Percentiles rank a stretch among this genome's conserved stretches.
Evolutionary conservation across 2,113 vertebrate species (phyloP).

Genomic region (Brachirus orientalis): DNA sequence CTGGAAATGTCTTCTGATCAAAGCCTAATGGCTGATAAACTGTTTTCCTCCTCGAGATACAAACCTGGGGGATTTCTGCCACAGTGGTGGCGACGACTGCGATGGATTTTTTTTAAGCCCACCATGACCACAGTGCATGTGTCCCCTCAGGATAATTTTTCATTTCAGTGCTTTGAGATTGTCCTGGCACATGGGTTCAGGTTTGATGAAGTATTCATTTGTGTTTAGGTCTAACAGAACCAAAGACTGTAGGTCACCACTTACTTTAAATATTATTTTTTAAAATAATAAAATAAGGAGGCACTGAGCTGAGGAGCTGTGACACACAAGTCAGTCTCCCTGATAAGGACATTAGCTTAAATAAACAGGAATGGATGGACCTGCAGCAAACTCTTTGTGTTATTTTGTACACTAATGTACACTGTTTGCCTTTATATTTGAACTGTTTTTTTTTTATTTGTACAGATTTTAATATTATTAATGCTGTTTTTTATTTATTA

Average conservation of each 20-base stretch:
- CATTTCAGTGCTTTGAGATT: not conserved
- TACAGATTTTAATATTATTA: conserved; percentile 72
- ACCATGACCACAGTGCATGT: conserved; percentile 36
- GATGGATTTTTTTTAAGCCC: conserved; percentile 60
- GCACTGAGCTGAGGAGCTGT: conserved; percentile 30
- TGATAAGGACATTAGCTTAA: not conserved
- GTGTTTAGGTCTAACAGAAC: conserved; percentile 18
- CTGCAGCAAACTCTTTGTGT: conserved; percentile 64
- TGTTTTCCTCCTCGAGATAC: not conserved
- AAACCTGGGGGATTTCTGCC: conserved; percentile 41
- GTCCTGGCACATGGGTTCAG: conserved; percentile 13
- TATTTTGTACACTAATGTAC: conserved; percentile 78
- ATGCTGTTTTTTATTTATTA: conserved; percentile 81
- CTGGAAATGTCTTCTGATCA: conserved; percentile 14
- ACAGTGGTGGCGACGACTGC: conserved; percentile 34
- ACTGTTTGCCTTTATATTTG: conserved; percentile 77
- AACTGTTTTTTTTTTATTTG: conserved; percentile 68
- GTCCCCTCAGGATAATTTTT: not conserved
- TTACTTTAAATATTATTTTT: not conserved
- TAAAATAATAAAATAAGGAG: not conserved
- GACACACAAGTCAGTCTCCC: conserved; percentile 11
- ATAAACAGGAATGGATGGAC: conserved; percentile 38
- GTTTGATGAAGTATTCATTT: not conserved
- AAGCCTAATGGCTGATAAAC: conserved; percentile 24
- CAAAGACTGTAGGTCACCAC: conserved; percentile 9